These are phyloP conservation scores for Apogon talboti DNA, from an alignment of 2,797 vertebrate species.

Conservation along the genomic window DNA sequence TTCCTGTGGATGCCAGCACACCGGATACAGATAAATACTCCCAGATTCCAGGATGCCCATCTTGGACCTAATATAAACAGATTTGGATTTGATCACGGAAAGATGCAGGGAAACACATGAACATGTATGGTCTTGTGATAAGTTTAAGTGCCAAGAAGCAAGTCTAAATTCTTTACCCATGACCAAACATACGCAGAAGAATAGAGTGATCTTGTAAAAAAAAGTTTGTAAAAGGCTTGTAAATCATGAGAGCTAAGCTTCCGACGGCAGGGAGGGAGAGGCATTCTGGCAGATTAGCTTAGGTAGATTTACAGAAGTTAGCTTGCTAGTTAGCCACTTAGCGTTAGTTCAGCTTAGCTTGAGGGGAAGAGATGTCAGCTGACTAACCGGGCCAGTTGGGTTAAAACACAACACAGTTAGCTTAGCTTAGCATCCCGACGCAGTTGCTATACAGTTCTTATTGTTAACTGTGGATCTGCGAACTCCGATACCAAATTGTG, in stretches of 20 bases:
- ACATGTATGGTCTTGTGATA: slow-evolving; percentile 11
- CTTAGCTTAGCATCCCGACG: too few relatives aligned
- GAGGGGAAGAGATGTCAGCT: slow-evolving; percentile 24
- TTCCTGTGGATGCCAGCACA: slow-evolving; percentile 99
- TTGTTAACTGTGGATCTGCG: background rate
- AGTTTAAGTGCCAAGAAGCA: background rate
- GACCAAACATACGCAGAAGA: background rate
- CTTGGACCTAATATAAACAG: slow-evolving; percentile 87
- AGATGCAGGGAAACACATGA: background rate
- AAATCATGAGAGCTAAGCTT: background rate
- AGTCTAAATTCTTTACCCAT: slow-evolving; percentile 10
- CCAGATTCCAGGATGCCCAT: slow-evolving; percentile 99
- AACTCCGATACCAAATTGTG: background rate
- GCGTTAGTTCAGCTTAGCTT: slow-evolving; percentile 63
- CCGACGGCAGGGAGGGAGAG: background rate
- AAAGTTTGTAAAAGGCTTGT: background rate
- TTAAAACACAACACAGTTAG: too few relatives aligned
- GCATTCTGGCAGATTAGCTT: slow-evolving; percentile 14
- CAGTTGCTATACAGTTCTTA: background rate
- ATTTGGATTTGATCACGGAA: slow-evolving; percentile 35
- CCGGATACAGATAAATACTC: slow-evolving; percentile 97
- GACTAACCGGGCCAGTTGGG: too few relatives aligned
- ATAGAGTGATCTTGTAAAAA: too few relatives aligned
- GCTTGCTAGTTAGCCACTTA: slow-evolving; percentile 72
- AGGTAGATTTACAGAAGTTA: slow-evolving; percentile 66